phyloP scores from a whole-genome alignment of 2,797 vertebrate genomes.

The Oophaga sylvatica region DNA sequence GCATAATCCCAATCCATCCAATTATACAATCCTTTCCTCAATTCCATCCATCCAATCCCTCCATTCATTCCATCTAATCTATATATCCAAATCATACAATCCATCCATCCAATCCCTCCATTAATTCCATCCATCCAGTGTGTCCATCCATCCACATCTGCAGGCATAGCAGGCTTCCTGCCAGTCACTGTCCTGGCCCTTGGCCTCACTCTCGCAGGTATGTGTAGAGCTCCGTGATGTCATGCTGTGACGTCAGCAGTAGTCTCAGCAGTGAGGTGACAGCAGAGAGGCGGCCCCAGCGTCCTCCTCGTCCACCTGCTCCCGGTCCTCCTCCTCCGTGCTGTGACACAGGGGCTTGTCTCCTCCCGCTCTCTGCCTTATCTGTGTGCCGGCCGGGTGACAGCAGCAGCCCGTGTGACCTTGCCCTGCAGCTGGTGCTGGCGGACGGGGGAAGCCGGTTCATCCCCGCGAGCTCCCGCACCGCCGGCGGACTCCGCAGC shows the following conservation, averaged over 20 bases:
- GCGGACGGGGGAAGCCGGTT: not conserved
- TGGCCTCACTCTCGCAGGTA: not conserved
- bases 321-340: not conserved
- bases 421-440: constrained; percentile 41
- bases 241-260: constrained; percentile 3
- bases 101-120: no score
- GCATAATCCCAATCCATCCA: no score
- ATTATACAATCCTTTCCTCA: no score
- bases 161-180: not conserved
- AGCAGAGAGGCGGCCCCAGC: not conserved
- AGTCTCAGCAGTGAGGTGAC: not conserved
- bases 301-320: constrained; percentile 56
- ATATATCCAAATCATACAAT: no score
- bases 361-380: constrained; percentile 51
- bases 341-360: not conserved
- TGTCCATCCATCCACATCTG: not conserved
- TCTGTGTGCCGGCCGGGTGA: constrained; percentile 40
- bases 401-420: constrained; percentile 46
- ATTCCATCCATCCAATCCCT: not conserved
- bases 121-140: no score
- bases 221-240: not conserved
- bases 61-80: not conserved
- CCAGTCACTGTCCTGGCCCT: not conserved
- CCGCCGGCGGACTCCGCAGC: not conserved
- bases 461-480: not conserved